Conservation (phyloP, 1,140 invertebrate species). For the Lycorma delicatula region DNA sequence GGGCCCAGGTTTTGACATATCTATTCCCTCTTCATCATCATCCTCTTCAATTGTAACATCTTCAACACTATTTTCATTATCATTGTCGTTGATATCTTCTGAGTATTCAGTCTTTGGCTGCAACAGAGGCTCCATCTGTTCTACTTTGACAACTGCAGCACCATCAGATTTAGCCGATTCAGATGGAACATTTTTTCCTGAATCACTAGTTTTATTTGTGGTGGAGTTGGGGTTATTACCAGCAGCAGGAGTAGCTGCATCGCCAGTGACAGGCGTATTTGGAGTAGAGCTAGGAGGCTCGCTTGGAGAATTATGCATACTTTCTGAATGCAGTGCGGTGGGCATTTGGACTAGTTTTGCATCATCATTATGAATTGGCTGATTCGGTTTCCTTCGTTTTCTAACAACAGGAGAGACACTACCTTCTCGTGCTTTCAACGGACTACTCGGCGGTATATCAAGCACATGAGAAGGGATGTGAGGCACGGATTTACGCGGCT, state of each 20-base stretch:
- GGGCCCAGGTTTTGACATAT: constrained; percentile 24
- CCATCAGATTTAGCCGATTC: not conserved
- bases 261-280: not conserved
- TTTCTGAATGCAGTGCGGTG: not conserved
- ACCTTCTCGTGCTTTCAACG: constrained; percentile 3
- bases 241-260: not conserved
- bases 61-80: constrained; percentile 27
- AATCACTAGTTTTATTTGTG: not conserved
- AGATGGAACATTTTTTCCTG: not conserved
- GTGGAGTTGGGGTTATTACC: not conserved
- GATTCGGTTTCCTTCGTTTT: not conserved
- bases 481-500: not conserved
- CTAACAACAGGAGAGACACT: constrained; percentile 11
- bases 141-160: not conserved
- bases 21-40: constrained; percentile 25
- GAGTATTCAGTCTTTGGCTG: constrained; percentile 10
- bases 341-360: not conserved
- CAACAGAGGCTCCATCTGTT: constrained; percentile 1
- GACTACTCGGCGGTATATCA: not conserved
- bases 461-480: not conserved
- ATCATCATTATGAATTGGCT: constrained; percentile 8
- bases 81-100: constrained; percentile 19
- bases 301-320: not conserved
- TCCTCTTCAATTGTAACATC: constrained; percentile 27
- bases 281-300: not conserved